phyloP scores from a whole-genome alignment of 2,113 vertebrate genomes.

The Odontophorus gujanensis region DNA sequence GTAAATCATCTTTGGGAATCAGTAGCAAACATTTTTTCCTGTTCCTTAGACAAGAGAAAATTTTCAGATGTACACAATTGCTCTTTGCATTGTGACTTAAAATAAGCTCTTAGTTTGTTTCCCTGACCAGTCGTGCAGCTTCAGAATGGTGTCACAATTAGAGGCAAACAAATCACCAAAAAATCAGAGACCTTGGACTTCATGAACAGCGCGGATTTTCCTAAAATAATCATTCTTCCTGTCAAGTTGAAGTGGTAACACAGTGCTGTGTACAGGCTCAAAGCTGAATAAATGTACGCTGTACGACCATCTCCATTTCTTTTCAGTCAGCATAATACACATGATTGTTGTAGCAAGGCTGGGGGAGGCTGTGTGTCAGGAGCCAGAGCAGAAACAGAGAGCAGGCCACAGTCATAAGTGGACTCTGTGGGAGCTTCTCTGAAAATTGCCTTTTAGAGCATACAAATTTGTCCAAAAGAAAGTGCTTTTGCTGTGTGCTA shows the following conservation, averaged over 20 bases:
- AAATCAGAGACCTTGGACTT: neutral
- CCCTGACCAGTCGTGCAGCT: neutral
- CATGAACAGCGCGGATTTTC: conserved; percentile 4
- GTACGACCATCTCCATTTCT: neutral
- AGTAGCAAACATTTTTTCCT: neutral
- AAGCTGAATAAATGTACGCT: neutral
- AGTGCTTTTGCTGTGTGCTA: neutral
- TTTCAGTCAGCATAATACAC: neutral
- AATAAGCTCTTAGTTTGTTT: neutral
- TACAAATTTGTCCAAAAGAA: neutral
- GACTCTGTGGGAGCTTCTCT: neutral
- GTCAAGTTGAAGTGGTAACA: neutral
- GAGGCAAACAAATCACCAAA: neutral
- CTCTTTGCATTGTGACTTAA: neutral
- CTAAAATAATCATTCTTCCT: conserved; percentile 14
- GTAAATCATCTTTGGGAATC: neutral
- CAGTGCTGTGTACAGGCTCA: neutral
- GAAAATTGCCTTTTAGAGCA: conserved; percentile 31
- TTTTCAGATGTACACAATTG: neutral
- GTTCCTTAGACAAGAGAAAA: neutral
- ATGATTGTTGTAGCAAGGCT: neutral
- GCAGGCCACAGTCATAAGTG: neutral
- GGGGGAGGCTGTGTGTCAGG: neutral
- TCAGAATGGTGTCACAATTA: neutral
- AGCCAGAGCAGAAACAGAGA: neutral